These are phyloP conservation scores for Oegoconia quadripuncta DNA, from an alignment of 2,888 invertebrate species.

Conservation along the genomic window DNA sequence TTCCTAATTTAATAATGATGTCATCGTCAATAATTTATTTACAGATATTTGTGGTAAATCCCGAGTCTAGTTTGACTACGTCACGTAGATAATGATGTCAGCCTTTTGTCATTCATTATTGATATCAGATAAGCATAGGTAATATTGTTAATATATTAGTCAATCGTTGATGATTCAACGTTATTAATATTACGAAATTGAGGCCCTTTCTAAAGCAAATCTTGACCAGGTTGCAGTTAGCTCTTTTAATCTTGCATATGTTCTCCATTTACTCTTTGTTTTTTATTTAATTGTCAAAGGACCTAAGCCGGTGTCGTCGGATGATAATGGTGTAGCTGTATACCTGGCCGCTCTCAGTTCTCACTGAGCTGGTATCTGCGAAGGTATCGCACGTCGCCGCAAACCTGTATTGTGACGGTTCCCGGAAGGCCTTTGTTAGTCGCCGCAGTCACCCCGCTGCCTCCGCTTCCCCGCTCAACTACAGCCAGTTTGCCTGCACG, in stretches of 20 bases:
- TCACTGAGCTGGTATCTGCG: slow-evolving; percentile 63
- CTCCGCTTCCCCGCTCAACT: slow-evolving; percentile 23
- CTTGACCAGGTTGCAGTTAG: too few relatives aligned
- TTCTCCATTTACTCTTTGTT: slow-evolving; percentile 40
- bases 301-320: slow-evolving; percentile 34
- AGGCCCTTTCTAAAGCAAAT: too few relatives aligned
- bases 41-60: too few relatives aligned
- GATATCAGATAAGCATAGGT: too few relatives aligned
- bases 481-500: slow-evolving; percentile 21
- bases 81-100: too few relatives aligned
- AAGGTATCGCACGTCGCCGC: slow-evolving; percentile 76
- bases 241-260: too few relatives aligned
- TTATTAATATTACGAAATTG: too few relatives aligned
- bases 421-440: slow-evolving; percentile 74
- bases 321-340: slow-evolving; percentile 23
- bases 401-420: slow-evolving; percentile 77
- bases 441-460: slow-evolving; percentile 30
- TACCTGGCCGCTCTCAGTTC: slow-evolving; percentile 48
- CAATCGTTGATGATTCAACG: too few relatives aligned
- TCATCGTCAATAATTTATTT: too few relatives aligned
- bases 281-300: slow-evolving; percentile 60
- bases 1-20: too few relatives aligned
- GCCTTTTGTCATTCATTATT: too few relatives aligned
- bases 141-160: not conserved
- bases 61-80: too few relatives aligned